phyloP scores from a whole-genome alignment of 64 coral and sea anemone genomes.

The Orbicella faveolata region DNA sequence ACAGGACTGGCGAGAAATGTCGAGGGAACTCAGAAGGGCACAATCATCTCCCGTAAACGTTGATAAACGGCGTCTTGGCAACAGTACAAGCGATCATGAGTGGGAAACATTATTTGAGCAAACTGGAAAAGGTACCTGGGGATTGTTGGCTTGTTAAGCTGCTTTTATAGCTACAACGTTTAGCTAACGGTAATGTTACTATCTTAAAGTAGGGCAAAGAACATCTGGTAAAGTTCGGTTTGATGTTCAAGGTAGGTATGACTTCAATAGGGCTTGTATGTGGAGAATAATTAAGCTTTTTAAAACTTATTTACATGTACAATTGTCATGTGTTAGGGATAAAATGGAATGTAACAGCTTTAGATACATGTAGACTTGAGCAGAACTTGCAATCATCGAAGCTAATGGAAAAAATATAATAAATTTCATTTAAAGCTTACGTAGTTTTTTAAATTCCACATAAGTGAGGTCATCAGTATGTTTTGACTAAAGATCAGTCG shows the following conservation, averaged over 20 bases:
- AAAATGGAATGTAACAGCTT: too few species aligned
- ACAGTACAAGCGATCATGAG: background rate
- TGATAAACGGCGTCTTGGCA: constrained; percentile 10
- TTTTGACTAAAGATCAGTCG: background rate
- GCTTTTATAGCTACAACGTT: background rate
- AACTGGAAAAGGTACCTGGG: constrained; percentile 18
- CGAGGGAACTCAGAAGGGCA: background rate
- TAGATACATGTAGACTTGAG: too few species aligned
- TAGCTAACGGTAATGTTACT: background rate
- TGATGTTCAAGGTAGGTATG: background rate
- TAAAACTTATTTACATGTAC: background rate
- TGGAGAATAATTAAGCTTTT: background rate
- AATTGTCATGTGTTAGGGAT: too few species aligned
- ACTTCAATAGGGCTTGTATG: too few species aligned
- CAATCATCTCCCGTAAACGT: background rate
- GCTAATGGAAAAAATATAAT: background rate
- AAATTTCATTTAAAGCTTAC: background rate
- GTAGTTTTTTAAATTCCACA: background rate
- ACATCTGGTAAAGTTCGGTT: background rate
- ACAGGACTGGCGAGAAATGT: background rate
- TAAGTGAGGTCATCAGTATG: background rate
- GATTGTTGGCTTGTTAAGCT: background rate
- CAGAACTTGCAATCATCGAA: too few species aligned
- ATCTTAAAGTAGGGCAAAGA: background rate
- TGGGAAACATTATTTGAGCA: constrained; percentile 26